A percentile compares a stretch with the other conserved stretches of the same genome.
Conservation (phyloP, 2,113 vertebrate species). For the Hyla sarda region DNA sequence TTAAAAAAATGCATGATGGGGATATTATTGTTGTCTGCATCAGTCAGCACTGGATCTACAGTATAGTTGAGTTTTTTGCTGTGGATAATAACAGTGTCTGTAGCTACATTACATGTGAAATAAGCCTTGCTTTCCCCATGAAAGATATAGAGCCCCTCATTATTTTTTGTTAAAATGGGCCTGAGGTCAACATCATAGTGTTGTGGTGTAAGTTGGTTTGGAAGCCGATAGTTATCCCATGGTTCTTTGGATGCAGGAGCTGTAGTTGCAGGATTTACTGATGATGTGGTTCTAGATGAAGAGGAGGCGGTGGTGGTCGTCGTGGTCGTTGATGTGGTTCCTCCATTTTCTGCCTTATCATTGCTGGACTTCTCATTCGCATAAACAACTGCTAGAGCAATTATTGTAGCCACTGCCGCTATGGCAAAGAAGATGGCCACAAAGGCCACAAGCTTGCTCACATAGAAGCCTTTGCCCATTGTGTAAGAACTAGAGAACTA, state of each 20-base stretch:
- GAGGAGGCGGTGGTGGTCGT: fast-evolving
- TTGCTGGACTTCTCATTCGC: conserved; percentile 79
- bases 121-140: conserved; percentile 75
- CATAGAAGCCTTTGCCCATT: conserved; percentile 89
- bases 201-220: conserved; percentile 71
- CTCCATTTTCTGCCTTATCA: background rate
- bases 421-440: conserved; percentile 71
- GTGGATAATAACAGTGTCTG: conserved; percentile 87
- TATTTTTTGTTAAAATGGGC: conserved; percentile 73
- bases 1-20: conserved; percentile 67
- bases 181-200: conserved; percentile 80
- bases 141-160: conserved; percentile 77
- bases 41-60: fast-evolving
- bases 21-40: background rate
- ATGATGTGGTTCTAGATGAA: fast-evolving
- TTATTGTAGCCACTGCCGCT: conserved; percentile 76
- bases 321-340: background rate
- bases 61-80: conserved; percentile 87
- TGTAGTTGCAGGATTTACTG: background rate
- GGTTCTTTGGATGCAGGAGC: conserved; percentile 19
- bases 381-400: conserved; percentile 84
- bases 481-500: background rate
- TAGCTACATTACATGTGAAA: conserved; percentile 77
- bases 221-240: conserved; percentile 87
- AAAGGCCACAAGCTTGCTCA: conserved; percentile 80